Percentiles rank a stretch among this genome's conserved stretches.
phyloP scores from a whole-genome alignment of 1,140 invertebrate species.

The Drosophila kohkoa region DNA sequence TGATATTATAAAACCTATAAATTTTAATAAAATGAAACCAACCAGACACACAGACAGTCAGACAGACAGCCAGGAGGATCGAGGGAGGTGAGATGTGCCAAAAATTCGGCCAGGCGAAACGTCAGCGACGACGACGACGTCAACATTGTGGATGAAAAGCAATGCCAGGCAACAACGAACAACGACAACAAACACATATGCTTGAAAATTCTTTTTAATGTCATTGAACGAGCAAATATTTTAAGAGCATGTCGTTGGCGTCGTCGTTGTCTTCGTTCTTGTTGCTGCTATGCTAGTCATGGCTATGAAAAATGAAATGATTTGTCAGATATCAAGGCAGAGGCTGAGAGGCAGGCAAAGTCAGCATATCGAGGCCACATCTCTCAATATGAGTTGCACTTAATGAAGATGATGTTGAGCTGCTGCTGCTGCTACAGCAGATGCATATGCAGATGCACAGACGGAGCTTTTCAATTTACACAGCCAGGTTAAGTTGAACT shows the following conservation, averaged over 20 bases:
- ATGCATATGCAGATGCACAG: neutral
- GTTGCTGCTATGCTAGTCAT: conserved; percentile 24
- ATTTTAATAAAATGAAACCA: conserved; percentile 51
- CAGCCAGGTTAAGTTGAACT: conserved; percentile 51
- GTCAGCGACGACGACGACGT: conserved; percentile 55
- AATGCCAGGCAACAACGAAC: conserved; percentile 12
- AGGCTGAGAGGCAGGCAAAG: neutral
- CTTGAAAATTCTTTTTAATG: conserved; percentile 79
- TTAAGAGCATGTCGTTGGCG: conserved; percentile 55
- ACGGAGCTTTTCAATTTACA: conserved; percentile 63
- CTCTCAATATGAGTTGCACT: conserved; percentile 57
- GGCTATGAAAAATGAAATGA: conserved; percentile 68
- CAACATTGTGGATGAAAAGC: conserved; percentile 40
- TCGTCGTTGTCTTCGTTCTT: neutral
- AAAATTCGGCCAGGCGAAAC: conserved; percentile 56
- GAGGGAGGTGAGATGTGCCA: conserved; percentile 7
- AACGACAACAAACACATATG: neutral
- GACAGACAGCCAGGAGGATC: conserved; percentile 1
- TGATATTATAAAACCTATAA: conserved; percentile 59
- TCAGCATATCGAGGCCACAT: conserved; percentile 59
- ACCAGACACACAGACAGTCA: conserved; percentile 19
- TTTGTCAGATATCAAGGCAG: conserved; percentile 77
- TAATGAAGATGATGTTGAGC: conserved; percentile 68
- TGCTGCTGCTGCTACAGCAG: conserved; percentile 2
- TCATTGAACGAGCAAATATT: conserved; percentile 76